Evolutionary conservation across 1,140 invertebrate species (phyloP), one percentile per base, ranked within the genome.

Genomic region (Heliconius hewitsoni): DNA sequence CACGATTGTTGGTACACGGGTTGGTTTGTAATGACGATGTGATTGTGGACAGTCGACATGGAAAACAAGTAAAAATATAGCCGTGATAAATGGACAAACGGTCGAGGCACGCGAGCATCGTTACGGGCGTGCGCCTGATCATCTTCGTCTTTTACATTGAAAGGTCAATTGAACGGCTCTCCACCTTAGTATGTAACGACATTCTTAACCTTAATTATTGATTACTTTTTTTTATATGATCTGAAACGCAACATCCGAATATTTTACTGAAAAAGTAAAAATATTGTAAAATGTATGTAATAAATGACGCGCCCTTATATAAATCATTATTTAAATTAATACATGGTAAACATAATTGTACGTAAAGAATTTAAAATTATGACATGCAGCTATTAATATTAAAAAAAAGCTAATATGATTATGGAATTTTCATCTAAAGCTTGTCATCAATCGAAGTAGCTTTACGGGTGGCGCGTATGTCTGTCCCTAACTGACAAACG

Each of bases 21-120:
- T 88, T 84, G 90, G 90, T 84, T 89, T 86, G 91, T 93, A 93
- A 92, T 93, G 90, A 92, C 88, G 89, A 92, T 91, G 90, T 91
- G 91, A 92, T 91, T 91, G 92, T 92, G 85, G 87, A 90, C 90
- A 91, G 88, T 83, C 85, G 87, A 93, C 91, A 93, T 88, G 89
- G 85, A 81, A 89, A 93, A 92, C 90, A 90, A 91, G 90, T 93
- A 92, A 91, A 91, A 92, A 91, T 91, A 91, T 87, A 81, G 86
- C 86, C 82, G 90, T 93, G 91, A 93, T 93, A 91, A 93, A 93
- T 93, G 89, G 83, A 90, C 81, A 79, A 81, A 83, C 83, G 81
- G 81, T 46, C 76, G 82, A 85, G 86, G 90, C 89, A 91, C 87
- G 90, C 89, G 88, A 89, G 85, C 86, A 80, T 90, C 88, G 86